Conservation (phyloP, 2,888 invertebrate genomes). For the Andrena bicolor region DNA sequence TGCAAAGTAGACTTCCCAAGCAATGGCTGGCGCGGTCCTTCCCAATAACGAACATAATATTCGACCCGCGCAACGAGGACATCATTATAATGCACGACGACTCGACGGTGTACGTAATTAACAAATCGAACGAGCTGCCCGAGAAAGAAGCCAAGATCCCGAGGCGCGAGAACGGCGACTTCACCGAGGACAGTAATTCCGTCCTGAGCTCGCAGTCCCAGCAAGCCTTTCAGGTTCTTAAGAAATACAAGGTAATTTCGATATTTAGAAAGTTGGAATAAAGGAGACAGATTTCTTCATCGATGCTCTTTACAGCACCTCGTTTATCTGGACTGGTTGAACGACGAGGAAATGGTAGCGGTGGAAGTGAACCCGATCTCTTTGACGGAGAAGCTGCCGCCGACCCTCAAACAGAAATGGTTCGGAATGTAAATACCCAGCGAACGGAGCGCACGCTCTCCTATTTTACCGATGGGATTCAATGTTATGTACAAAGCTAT, state of each 20-base stretch:
- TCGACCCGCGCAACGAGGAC: constrained; percentile 88
- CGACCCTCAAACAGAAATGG: constrained; percentile 89
- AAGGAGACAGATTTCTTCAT: constrained; percentile 73
- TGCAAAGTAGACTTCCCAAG: constrained; percentile 86
- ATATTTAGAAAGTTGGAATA: constrained; percentile 66
- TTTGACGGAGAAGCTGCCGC: constrained; percentile 90
- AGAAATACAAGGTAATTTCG: constrained; percentile 86
- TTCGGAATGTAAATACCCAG: constrained; percentile 86
- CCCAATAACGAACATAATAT: constrained; percentile 88
- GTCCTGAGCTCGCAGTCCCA: constrained; percentile 77
- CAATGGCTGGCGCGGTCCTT: constrained; percentile 87
- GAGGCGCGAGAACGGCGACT: constrained; percentile 82
- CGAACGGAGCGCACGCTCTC: background rate
- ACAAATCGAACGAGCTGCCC: constrained; percentile 86
- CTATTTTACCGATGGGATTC: background rate
- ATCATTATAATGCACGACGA: constrained; percentile 92
- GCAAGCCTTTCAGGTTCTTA: constrained; percentile 84
- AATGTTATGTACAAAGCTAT: constrained; percentile 41
- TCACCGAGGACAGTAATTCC: constrained; percentile 80
- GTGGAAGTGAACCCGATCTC: constrained; percentile 91
- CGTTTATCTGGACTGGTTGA: constrained; percentile 90
- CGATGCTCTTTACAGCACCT: constrained; percentile 88
- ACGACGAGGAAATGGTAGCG: constrained; percentile 90
- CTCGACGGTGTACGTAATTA: constrained; percentile 88
- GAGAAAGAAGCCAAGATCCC: constrained; percentile 83